Evolutionary conservation across 2,888 invertebrate species (phyloP).

Genomic region (Hirtodrosophila confusa): DNA sequence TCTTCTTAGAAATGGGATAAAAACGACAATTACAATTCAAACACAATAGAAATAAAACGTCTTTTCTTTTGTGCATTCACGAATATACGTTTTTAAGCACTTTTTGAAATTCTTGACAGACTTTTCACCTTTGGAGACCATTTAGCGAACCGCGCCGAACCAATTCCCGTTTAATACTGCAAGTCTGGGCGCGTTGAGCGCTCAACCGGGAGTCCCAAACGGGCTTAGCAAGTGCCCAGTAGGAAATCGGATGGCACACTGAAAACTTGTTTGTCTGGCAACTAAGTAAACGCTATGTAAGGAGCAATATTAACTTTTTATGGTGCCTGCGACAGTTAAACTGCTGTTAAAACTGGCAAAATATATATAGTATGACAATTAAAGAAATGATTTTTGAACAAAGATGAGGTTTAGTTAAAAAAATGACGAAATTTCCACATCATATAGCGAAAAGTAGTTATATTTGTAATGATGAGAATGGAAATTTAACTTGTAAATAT

Average conservation of each 20-base stretch:
- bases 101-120: conserved; percentile 8
- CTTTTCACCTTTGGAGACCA: conserved; percentile 58
- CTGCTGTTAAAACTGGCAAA: neutral
- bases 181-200: conserved; percentile 55
- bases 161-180: conserved; percentile 81
- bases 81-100: neutral
- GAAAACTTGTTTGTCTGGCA: conserved; percentile 53
- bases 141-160: conserved; percentile 73
- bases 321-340: neutral
- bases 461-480: too few species aligned
- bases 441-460: too few species aligned
- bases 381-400: neutral
- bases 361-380: too few species aligned
- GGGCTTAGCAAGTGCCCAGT: conserved; percentile 59
- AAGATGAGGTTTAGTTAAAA: neutral
- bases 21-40: neutral
- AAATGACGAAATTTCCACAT: too few species aligned
- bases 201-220: conserved; percentile 67
- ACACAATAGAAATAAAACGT: neutral
- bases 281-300: conserved; percentile 6
- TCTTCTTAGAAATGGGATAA: neutral
- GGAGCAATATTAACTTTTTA: neutral
- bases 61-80: neutral
- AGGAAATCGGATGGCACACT: conserved; percentile 53
- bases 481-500: too few species aligned